Conservation (phyloP, 2,113 vertebrate species). For the Hypomesus transpacificus region DNA sequence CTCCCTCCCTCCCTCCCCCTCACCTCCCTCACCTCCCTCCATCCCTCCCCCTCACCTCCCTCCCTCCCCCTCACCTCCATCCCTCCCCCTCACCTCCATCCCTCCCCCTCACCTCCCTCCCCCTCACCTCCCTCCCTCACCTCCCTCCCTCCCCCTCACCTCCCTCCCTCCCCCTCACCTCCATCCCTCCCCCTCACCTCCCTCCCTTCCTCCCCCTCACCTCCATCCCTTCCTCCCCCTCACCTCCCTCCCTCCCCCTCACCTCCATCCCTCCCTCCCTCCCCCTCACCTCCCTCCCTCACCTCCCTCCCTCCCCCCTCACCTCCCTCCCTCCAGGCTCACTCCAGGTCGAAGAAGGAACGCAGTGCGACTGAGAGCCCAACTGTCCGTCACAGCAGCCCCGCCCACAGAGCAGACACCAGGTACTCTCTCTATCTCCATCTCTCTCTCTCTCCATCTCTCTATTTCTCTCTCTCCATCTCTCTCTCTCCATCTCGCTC, state of each 20-base stretch:
- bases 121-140: no score
- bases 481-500: constrained; percentile 72
- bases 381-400: constrained; percentile 76
- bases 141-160: no score
- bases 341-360: constrained; percentile 73
- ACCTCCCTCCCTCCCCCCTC: constrained; percentile 66
- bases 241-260: no score
- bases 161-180: no score
- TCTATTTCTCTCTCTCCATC: constrained; percentile 68
- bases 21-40: no score
- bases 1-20: no score
- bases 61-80: no score
- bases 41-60: no score
- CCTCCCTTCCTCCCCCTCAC: no score
- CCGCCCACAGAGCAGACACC: constrained; percentile 76
- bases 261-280: neutral
- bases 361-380: constrained; percentile 84
- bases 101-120: neutral
- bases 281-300: neutral
- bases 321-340: constrained; percentile 46
- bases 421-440: constrained; percentile 69
- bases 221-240: neutral
- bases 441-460: constrained; percentile 13
- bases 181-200: no score
- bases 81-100: no score